Conservation (phyloP, 2,888 invertebrate genomes). For the Tanytarsus gracilentus region DNA sequence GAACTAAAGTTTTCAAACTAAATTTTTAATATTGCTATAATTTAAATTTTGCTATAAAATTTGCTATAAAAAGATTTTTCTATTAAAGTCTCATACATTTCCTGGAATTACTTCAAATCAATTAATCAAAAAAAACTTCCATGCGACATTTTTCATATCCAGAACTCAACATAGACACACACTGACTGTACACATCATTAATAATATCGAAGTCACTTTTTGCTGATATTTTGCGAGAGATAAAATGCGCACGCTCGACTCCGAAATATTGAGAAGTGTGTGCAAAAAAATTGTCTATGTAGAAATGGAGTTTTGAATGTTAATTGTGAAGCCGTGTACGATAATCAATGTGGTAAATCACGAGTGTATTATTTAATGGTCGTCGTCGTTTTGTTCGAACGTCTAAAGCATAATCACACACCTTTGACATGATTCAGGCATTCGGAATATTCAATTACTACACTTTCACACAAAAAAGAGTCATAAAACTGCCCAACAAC, state of each 20-base stretch:
- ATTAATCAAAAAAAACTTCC: background rate
- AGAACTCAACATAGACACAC: too few species aligned
- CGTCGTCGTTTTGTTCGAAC: background rate
- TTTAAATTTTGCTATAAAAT: background rate
- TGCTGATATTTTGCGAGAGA: slow-evolving; percentile 12
- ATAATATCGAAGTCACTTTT: background rate
- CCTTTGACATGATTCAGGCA: slow-evolving; percentile 28
- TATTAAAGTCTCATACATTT: too few species aligned
- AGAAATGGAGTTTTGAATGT: background rate
- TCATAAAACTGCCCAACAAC: too few species aligned
- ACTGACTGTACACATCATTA: too few species aligned
- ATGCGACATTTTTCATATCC: too few species aligned
- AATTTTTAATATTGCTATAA: background rate
- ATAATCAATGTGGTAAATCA: background rate
- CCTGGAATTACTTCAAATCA: too few species aligned
- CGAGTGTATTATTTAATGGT: slow-evolving; percentile 5
- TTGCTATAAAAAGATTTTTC: background rate
- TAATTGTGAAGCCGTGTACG: slow-evolving; percentile 1
- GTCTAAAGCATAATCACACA: slow-evolving; percentile 8
- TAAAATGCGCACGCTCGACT: slow-evolving; percentile 22
- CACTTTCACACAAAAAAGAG: too few species aligned
- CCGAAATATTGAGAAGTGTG: background rate
- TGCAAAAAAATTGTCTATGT: background rate
- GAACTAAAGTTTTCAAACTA: too few species aligned
- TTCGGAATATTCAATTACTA: slow-evolving; percentile 13